Evolutionary conservation across 2,797 vertebrate species (phyloP).

Genomic region (Pantherophis alleghaniensis): DNA sequence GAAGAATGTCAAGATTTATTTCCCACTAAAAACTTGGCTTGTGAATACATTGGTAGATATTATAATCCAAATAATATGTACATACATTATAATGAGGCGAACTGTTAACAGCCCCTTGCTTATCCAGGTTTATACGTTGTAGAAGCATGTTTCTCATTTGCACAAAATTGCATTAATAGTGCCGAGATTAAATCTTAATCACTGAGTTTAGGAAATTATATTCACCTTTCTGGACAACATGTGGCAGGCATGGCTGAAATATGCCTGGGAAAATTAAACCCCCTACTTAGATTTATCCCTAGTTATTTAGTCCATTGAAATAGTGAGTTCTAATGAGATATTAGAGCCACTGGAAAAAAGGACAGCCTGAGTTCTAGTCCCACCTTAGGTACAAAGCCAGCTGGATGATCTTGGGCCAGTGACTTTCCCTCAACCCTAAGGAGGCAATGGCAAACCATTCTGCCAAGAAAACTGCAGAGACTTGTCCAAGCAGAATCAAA

Average conservation of each 20-base stretch:
- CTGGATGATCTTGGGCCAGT: neutral
- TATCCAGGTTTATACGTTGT: neutral
- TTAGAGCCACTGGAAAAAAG: neutral
- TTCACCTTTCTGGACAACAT: neutral
- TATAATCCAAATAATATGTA: neutral
- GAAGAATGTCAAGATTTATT: neutral
- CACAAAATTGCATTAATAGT: neutral
- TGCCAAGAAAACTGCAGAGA: neutral
- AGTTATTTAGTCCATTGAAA: neutral
- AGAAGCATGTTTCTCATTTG: neutral
- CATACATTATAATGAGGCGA: too few relatives aligned
- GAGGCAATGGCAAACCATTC: neutral
- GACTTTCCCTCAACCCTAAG: neutral
- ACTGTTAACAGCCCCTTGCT: neutral
- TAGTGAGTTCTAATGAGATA: neutral
- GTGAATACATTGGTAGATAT: neutral
- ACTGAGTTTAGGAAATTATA: neutral
- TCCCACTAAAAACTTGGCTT: neutral
- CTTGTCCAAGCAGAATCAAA: neutral
- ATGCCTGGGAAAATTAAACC: neutral
- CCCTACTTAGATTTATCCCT: neutral
- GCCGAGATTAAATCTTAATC: neutral
- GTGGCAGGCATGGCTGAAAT: neutral
- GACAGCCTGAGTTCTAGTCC: neutral
- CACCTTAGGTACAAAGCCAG: neutral